These are phyloP conservation scores for Girardia tigrina DNA, from an alignment of 2,888 invertebrate genomes.

Conservation along the genomic window DNA sequence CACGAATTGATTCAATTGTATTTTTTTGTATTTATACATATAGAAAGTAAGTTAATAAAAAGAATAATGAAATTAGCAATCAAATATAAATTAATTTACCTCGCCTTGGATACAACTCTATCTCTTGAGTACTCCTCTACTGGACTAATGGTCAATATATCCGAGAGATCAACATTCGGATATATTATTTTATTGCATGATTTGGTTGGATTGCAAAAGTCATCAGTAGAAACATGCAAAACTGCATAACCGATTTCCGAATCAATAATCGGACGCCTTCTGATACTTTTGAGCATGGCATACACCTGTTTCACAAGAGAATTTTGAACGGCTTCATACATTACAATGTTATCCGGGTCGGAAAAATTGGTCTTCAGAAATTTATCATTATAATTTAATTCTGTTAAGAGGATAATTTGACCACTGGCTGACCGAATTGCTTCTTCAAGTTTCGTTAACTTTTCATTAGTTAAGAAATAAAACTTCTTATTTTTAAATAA, in stretches of 20 bases:
- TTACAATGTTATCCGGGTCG: neutral
- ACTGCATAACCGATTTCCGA: slow-evolving; percentile 34
- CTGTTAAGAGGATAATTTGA: neutral
- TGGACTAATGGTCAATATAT: too few relatives aligned
- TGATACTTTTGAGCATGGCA: neutral
- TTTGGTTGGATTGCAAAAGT: slow-evolving; percentile 32
- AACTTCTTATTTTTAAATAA: slow-evolving; percentile 14
- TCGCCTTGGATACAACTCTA: too few relatives aligned
- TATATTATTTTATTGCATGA: neutral
- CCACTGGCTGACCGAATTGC: neutral
- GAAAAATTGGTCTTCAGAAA: neutral
- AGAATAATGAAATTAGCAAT: too few relatives aligned
- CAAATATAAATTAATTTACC: too few relatives aligned
- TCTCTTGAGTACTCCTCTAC: too few relatives aligned
- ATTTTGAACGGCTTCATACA: neutral
- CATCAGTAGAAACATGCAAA: slow-evolving; percentile 3
- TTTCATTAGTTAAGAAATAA: slow-evolving; percentile 15
- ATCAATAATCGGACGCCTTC: slow-evolving; percentile 31
- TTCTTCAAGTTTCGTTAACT: neutral
- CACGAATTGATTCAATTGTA: too few relatives aligned
- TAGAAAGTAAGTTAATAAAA: too few relatives aligned
- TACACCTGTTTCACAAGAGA: slow-evolving; percentile 16
- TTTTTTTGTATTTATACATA: too few relatives aligned
- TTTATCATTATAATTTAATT: neutral
- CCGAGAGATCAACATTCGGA: too few relatives aligned